These are phyloP conservation scores for Pangasius krempfi DNA, from an alignment of 2,797 vertebrate genomes.

Conservation along the genomic window DNA sequence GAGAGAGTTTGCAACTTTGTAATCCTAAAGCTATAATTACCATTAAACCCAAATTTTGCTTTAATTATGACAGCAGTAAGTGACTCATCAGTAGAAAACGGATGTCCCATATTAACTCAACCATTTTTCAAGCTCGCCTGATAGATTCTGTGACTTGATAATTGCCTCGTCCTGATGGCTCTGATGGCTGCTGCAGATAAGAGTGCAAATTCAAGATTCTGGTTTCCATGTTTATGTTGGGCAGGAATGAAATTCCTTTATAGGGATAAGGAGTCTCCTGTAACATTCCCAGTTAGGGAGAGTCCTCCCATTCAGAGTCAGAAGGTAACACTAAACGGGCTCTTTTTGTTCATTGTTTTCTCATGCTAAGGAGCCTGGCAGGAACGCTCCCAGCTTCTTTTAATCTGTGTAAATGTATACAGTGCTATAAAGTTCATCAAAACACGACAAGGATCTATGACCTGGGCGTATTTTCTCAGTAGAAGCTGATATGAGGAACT, in stretches of 20 bases:
- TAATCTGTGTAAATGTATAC: conserved; percentile 57
- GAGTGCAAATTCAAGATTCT: conserved; percentile 43
- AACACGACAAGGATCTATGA: conserved; percentile 54
- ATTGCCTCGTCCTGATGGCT: conserved; percentile 36
- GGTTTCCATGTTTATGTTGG: conserved; percentile 47
- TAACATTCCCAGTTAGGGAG: conserved; percentile 43
- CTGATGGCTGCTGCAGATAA: conserved; percentile 34
- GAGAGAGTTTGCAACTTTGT: neutral
- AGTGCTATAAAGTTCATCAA: conserved; percentile 57
- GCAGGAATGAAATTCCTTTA: conserved; percentile 32
- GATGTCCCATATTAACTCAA: conserved; percentile 46
- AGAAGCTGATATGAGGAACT: conserved; percentile 10
- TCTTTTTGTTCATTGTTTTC: conserved; percentile 56
- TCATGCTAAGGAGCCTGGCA: conserved; percentile 59
- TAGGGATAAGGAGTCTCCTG: conserved; percentile 36
- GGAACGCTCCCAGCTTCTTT: conserved; percentile 52
- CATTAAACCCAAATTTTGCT: conserved; percentile 34
- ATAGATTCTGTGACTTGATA: conserved; percentile 40
- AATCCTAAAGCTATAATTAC: conserved; percentile 53
- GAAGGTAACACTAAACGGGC: conserved; percentile 57
- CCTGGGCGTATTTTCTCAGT: conserved; percentile 2
- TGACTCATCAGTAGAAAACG: conserved; percentile 13
- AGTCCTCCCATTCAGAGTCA: conserved; percentile 44
- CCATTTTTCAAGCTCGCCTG: conserved; percentile 35
- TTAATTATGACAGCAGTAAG: conserved; percentile 35